phyloP scores from a whole-genome alignment of 2,888 invertebrate species.

The Acronicta aceris region DNA sequence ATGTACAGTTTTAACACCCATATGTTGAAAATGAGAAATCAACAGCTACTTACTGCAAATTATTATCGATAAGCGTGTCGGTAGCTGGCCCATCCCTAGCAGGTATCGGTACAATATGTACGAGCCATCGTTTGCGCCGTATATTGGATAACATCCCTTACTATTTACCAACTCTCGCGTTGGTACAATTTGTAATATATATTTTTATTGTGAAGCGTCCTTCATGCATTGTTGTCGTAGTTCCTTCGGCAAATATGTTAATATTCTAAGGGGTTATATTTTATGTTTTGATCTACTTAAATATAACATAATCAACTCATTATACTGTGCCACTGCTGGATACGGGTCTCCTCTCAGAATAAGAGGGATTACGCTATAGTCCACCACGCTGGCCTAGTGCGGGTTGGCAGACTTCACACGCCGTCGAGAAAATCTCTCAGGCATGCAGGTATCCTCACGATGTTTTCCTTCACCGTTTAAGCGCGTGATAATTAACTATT shows the following conservation, averaged over 20 bases:
- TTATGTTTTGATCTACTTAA: background rate
- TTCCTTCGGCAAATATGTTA: background rate
- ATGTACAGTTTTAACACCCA: no score
- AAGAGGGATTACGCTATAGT: no score
- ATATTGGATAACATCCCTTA: conserved; percentile 39
- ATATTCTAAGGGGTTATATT: background rate
- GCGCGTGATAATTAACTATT: no score
- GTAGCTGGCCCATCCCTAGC: conserved; percentile 13
- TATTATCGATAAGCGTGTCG: conserved; percentile 8
- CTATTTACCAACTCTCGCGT: conserved; percentile 25
- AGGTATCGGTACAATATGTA: conserved; percentile 19
- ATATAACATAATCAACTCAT: background rate
- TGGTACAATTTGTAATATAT: conserved; percentile 18
- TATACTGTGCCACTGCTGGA: no score
- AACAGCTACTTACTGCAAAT: background rate
- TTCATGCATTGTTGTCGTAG: conserved; percentile 6
- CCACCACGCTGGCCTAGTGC: no score
- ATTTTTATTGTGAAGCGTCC: conserved; percentile 20
- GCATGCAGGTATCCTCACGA: no score
- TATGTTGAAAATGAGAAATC: no score
- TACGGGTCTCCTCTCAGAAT: no score
- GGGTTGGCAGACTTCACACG: no score
- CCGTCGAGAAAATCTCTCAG: no score
- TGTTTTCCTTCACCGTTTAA: no score
- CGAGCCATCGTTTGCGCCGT: conserved; percentile 38